phyloP scores from a whole-genome alignment of 2,797 vertebrate genomes.

The Eidolon dupreanum region DNA sequence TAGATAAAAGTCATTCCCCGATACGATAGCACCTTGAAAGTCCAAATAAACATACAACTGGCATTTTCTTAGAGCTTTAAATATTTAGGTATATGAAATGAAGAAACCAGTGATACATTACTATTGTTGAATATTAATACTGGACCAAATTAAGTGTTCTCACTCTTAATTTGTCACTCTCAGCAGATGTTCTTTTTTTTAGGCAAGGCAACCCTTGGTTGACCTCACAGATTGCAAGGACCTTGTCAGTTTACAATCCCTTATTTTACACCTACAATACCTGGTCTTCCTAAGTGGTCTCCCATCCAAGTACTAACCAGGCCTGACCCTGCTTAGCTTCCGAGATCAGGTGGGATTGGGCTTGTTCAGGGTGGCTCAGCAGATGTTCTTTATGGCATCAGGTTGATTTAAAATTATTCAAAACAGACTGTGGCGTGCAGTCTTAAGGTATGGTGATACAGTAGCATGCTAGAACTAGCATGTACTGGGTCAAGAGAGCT shows the following conservation, averaged over 20 bases:
- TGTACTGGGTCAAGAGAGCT: neutral
- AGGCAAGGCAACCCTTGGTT: too few relatives aligned
- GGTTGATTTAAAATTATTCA: neutral
- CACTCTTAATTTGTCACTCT: neutral
- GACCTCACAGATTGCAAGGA: too few relatives aligned
- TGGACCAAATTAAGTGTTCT: neutral
- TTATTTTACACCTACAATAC: too few relatives aligned
- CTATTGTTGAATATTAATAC: neutral
- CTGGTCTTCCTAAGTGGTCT: too few relatives aligned
- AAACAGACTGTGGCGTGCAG: neutral
- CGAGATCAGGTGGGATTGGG: too few relatives aligned
- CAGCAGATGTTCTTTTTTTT: neutral
- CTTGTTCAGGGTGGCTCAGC: neutral
- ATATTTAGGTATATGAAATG: neutral
- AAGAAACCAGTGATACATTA: neutral
- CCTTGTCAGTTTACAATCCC: too few relatives aligned
- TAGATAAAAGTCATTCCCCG: neutral
- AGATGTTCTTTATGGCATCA: neutral
- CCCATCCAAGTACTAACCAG: too few relatives aligned
- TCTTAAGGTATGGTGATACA: neutral
- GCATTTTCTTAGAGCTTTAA: neutral
- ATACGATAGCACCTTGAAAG: neutral
- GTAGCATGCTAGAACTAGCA: neutral
- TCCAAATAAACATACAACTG: neutral
- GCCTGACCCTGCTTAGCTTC: too few relatives aligned